Evolutionary conservation across 2,888 invertebrate species (phyloP).

Genomic region (Ctena decussata): DNA sequence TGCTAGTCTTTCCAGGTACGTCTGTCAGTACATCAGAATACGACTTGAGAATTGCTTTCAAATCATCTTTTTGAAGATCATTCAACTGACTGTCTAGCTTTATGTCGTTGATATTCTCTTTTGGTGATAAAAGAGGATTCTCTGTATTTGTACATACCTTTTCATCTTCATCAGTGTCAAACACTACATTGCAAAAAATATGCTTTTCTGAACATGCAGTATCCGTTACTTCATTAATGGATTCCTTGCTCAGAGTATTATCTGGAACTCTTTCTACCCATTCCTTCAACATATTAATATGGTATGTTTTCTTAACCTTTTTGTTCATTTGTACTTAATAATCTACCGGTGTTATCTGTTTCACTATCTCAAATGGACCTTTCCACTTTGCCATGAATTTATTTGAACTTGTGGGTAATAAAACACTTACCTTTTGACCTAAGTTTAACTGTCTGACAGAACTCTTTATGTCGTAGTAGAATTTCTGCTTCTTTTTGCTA

Average conservation of each 20-base stretch:
- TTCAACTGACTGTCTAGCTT: neutral
- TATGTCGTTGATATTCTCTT: neutral
- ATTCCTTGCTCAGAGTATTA: neutral
- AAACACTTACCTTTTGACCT: neutral
- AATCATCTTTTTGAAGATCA: neutral
- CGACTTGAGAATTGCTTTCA: neutral
- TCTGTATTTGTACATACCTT: neutral
- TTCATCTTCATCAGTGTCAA: neutral
- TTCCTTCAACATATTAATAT: conserved; percentile 4
- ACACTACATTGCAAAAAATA: neutral
- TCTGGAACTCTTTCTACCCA: neutral
- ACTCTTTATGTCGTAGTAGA: conserved; percentile 26
- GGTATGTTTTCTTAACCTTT: neutral
- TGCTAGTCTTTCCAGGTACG: neutral
- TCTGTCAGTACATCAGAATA: conserved; percentile 11
- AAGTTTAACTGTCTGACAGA: neutral
- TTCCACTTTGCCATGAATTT: neutral
- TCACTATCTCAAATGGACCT: neutral
- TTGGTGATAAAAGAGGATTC: neutral
- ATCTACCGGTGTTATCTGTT: neutral
- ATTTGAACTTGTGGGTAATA: neutral
- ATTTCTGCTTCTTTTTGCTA: conserved; percentile 23
- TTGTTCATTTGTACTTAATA: neutral
- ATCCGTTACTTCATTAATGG: neutral
- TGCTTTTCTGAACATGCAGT: neutral